These are phyloP conservation scores for Chrysomallon squamiferum DNA, from an alignment of 1,140 invertebrate species.

Conservation along the genomic window DNA sequence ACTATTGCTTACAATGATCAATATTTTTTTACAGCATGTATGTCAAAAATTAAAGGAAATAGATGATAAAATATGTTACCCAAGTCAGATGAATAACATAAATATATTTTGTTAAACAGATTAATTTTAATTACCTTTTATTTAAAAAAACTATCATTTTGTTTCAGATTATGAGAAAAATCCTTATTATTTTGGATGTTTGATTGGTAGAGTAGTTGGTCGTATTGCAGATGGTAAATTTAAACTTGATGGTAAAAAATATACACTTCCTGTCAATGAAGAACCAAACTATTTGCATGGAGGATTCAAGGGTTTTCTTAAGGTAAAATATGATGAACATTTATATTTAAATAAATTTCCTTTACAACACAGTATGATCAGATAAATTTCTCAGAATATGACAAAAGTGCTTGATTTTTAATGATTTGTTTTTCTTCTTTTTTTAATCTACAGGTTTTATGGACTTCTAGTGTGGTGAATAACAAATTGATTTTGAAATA, in stretches of 20 bases:
- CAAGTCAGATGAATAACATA: too few relatives aligned
- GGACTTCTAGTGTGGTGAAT: conserved; percentile 59
- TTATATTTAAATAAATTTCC: neutral
- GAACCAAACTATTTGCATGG: conserved; percentile 83
- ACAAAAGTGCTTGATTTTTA: too few relatives aligned
- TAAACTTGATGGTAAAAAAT: conserved; percentile 72
- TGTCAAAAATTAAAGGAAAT: too few relatives aligned
- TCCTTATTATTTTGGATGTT: conserved; percentile 80
- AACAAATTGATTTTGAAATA: conserved; percentile 61
- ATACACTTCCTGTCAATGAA: conserved; percentile 78
- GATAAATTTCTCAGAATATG: neutral
- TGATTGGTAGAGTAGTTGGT: conserved; percentile 88
- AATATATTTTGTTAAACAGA: too few relatives aligned
- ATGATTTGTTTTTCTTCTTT: neutral
- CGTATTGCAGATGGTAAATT: conserved; percentile 77
- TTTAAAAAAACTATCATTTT: neutral
- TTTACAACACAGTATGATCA: neutral
- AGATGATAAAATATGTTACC: too few relatives aligned
- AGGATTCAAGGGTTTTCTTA: conserved; percentile 84
- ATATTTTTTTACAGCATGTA: too few relatives aligned
- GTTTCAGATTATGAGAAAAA: conserved; percentile 54
- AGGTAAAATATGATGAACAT: conserved; percentile 65
- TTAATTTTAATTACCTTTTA: too few relatives aligned
- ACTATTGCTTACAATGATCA: too few relatives aligned
- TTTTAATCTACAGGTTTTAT: conserved; percentile 32